These are phyloP conservation scores for Tromatobia lineatoria DNA, from an alignment of 2,888 invertebrate species.

Conservation along the genomic window DNA sequence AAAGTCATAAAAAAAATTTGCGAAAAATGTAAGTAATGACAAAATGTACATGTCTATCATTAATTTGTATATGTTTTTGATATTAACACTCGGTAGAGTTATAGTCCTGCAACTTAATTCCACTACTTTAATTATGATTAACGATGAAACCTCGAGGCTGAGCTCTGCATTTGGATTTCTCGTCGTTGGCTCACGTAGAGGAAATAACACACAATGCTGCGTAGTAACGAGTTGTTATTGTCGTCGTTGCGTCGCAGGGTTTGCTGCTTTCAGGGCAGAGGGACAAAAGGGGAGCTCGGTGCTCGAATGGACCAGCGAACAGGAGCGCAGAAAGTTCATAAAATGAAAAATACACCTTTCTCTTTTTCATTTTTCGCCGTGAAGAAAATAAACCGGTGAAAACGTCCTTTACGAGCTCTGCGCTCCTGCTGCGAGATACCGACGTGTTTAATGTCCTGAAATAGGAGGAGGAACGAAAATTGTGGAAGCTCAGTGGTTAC, in stretches of 20 bases:
- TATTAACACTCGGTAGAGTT: background rate
- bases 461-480: background rate
- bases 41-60: constrained; percentile 22
- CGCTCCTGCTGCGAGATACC: background rate
- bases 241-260: constrained; percentile 19
- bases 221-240: constrained; percentile 7
- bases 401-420: background rate
- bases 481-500: constrained; percentile 8
- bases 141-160: constrained; percentile 19
- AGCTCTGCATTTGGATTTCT: constrained; percentile 16
- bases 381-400: background rate
- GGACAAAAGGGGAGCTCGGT: background rate
- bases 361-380: background rate
- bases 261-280: background rate
- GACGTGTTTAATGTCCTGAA: background rate
- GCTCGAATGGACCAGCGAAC: background rate
- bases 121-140: constrained; percentile 24
- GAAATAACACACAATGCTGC: background rate
- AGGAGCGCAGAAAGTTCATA: constrained; percentile 1
- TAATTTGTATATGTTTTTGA: constrained; percentile 31
- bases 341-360: background rate
- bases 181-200: background rate
- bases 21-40: background rate
- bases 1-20: background rate
- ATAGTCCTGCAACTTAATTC: constrained; percentile 24